Conservation (phyloP, 2,113 vertebrate species). For the Chlorodrepanis virens region DNA sequence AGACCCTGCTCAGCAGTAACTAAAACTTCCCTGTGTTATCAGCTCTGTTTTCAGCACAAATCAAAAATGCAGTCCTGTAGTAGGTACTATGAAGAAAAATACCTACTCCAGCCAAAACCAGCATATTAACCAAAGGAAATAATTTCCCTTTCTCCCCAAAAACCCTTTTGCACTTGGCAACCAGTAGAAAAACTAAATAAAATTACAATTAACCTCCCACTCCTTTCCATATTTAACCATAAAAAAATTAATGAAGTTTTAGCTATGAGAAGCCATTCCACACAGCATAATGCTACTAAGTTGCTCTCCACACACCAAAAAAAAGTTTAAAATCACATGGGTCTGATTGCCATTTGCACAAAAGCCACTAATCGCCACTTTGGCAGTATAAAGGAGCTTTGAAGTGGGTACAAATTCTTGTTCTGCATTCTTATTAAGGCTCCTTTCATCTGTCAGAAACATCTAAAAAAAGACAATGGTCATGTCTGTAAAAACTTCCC, state of each 20-base stretch:
- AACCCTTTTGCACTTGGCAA: background rate
- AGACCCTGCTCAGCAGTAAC: background rate
- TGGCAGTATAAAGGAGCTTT: conserved; percentile 7
- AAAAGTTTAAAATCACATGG: background rate
- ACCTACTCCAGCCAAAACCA: background rate
- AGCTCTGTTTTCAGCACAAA: background rate
- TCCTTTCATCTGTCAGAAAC: background rate
- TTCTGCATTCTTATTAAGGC: background rate
- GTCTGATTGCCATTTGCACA: conserved; percentile 10
- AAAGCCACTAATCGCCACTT: background rate
- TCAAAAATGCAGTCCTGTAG: background rate
- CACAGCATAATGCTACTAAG: background rate
- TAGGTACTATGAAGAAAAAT: background rate
- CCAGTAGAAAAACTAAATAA: background rate
- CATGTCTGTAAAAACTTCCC: background rate
- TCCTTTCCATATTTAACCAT: background rate
- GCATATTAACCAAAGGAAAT: background rate
- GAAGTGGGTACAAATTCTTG: conserved; percentile 23
- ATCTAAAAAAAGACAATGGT: background rate
- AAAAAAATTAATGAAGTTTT: background rate
- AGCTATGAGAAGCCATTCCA: background rate
- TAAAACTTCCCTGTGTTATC: background rate
- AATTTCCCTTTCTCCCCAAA: background rate
- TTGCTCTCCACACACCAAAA: background rate
- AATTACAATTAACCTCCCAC: background rate